Conservation (phyloP, 2,888 invertebrate genomes). For the Allolobophora icterica region DNA sequence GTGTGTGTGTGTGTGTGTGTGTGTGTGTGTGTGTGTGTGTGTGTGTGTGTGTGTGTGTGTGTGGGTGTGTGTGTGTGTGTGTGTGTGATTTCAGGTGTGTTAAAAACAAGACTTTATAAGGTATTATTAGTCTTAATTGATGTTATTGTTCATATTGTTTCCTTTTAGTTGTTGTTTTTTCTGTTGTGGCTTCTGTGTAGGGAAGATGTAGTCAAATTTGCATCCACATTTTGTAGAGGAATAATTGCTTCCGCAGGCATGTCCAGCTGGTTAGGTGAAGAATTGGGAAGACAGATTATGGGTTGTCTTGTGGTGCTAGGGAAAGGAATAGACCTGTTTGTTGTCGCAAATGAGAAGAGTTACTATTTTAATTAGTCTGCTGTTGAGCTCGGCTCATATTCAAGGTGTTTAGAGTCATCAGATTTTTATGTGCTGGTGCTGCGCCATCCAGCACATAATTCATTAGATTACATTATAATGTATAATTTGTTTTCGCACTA, state of each 20-base stretch:
- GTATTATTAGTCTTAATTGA: background rate
- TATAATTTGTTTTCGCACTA: no score
- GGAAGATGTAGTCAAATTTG: background rate
- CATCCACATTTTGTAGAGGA: background rate
- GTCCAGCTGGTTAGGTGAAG: background rate
- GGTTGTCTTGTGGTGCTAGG: no score
- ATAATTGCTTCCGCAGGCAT: background rate
- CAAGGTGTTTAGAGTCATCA: background rate
- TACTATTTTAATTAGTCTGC: background rate
- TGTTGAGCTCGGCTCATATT: background rate
- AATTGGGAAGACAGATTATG: background rate
- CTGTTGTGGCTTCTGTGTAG: background rate
- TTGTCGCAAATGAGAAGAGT: background rate
- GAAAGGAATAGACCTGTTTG: background rate
- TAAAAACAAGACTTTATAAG: background rate
- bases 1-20: no score
- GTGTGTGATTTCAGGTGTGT: background rate
- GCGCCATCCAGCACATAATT: background rate
- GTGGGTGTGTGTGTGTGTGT: no score
- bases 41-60: no score
- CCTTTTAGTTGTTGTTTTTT: background rate
- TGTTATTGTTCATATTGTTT: background rate
- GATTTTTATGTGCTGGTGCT: background rate
- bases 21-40: no score
- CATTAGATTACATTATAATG: background rate